Conservation (phyloP, 2,797 vertebrate species). For the Menidia menidia region DNA sequence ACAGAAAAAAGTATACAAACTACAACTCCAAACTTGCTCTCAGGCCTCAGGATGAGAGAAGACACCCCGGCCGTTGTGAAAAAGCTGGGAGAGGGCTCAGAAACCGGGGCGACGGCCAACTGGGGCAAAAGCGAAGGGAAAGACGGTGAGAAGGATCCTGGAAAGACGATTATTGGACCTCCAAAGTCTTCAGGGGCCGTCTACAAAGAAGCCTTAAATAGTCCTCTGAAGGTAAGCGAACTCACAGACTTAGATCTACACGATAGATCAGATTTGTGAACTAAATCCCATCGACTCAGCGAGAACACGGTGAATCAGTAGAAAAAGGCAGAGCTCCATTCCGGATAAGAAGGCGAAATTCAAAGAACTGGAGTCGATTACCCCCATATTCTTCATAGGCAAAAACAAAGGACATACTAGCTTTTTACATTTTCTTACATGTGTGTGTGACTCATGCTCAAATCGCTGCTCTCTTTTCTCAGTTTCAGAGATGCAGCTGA, state of each 20-base stretch:
- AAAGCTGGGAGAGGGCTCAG: no score
- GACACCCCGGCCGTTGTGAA: background rate
- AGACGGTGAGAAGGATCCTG: background rate
- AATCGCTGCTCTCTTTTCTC: no score
- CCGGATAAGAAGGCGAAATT: no score
- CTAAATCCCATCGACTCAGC: no score
- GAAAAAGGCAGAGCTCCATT: no score
- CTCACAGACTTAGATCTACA: background rate
- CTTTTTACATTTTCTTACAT: no score
- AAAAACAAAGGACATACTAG: no score
- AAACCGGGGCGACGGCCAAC: background rate
- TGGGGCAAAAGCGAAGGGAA: background rate
- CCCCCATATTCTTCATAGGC: no score
- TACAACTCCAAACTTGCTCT: background rate
- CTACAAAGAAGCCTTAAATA: background rate
- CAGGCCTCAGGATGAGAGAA: conserved; percentile 60
- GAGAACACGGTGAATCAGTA: no score
- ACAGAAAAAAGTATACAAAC: background rate
- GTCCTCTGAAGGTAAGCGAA: conserved; percentile 22
- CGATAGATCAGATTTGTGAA: background rate
- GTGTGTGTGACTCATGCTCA: no score
- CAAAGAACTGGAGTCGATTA: no score
- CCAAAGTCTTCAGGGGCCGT: background rate
- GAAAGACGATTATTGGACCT: background rate
- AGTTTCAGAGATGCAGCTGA: no score